phyloP scores from a whole-genome alignment of 2,888 invertebrate species.

The Mechanitis mazaeus region DNA sequence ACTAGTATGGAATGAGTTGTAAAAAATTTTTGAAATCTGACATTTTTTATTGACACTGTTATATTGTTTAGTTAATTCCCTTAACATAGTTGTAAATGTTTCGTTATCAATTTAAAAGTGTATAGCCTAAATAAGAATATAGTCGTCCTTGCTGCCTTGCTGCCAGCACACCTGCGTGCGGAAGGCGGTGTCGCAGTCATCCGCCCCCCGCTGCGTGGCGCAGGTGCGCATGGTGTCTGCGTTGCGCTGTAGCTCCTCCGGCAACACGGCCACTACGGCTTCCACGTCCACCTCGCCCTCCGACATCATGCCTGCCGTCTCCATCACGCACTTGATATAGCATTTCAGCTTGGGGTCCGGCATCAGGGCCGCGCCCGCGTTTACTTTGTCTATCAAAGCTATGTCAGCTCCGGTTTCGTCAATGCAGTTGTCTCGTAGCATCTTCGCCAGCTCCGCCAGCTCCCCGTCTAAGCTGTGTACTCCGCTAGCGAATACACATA shows the following conservation, averaged over 20 bases:
- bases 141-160: constrained; percentile 48
- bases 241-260: constrained; percentile 44
- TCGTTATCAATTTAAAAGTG: neutral
- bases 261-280: constrained; percentile 56
- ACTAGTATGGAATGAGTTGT: too few species aligned
- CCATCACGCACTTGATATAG: constrained; percentile 68
- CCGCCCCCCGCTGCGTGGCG: constrained; percentile 54
- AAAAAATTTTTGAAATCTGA: too few species aligned
- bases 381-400: constrained; percentile 47
- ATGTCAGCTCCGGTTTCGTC: constrained; percentile 56
- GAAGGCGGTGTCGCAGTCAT: constrained; percentile 64
- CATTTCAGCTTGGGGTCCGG: constrained; percentile 56
- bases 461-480: constrained; percentile 49
- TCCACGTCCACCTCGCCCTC: constrained; percentile 61
- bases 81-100: too few species aligned
- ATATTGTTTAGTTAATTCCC: too few species aligned
- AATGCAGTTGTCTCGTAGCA: constrained; percentile 58
- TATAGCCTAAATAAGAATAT: constrained; percentile 52
- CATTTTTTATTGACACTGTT: too few species aligned
- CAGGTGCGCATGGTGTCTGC: constrained; percentile 46
- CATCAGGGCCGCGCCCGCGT: constrained; percentile 52
- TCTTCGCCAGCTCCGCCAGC: constrained; percentile 59
- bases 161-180: constrained; percentile 67
- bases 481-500: constrained; percentile 22
- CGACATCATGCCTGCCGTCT: constrained; percentile 63